Evolutionary conservation across 2,113 vertebrate species (phyloP).

Genomic region (Gallinago jamesoni): DNA sequence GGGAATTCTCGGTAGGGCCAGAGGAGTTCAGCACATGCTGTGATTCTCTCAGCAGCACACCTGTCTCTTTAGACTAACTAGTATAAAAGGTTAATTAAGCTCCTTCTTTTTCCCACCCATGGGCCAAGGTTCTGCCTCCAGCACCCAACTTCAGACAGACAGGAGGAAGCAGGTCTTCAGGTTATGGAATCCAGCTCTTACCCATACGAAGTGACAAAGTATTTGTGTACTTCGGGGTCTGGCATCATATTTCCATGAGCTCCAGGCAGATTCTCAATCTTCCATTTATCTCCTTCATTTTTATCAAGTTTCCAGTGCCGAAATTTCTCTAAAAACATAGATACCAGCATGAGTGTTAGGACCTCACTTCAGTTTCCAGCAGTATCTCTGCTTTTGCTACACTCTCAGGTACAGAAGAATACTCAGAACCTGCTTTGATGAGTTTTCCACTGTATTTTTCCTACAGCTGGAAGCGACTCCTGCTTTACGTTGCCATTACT

Average conservation of each 20-base stretch:
- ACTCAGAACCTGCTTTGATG: not conserved
- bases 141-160: not conserved
- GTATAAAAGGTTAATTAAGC: not conserved
- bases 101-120: not conserved
- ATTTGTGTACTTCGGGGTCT: slow-evolving; percentile 69
- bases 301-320: slow-evolving; percentile 70
- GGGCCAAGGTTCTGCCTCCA: not conserved
- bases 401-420: not conserved
- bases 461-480: not conserved
- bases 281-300: slow-evolving; percentile 73
- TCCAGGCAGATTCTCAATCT: slow-evolving; percentile 71
- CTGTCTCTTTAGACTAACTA: not conserved
- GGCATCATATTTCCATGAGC: slow-evolving; percentile 54
- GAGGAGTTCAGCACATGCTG: not conserved
- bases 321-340: slow-evolving; percentile 68
- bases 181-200: slow-evolving; percentile 54
- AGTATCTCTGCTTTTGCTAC: not conserved
- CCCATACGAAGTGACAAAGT: slow-evolving; percentile 81
- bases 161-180: not conserved
- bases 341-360: not conserved
- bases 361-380: not conserved
- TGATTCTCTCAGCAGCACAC: not conserved
- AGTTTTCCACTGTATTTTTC: not conserved
- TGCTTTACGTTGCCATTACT: not conserved
- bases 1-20: not conserved